Evolutionary conservation across 2,113 vertebrate genomes (phyloP).

Genomic region (Prionailurus viverrinus): DNA sequence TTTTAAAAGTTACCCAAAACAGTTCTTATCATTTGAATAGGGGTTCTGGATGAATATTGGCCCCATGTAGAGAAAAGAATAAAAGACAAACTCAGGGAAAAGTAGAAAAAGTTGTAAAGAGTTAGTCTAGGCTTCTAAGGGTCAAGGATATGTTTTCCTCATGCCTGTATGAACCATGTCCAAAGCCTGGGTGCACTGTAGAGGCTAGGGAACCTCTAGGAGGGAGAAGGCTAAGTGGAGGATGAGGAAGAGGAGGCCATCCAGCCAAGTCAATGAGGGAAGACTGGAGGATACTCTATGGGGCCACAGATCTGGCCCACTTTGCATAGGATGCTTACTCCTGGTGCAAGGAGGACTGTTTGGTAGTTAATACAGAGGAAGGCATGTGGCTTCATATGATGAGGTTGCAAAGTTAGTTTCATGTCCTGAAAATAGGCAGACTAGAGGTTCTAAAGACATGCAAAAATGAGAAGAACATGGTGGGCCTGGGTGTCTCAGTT

Average conservation of each 20-base stretch:
- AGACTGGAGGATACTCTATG: not conserved
- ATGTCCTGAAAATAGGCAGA: not conserved
- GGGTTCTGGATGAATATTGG: not conserved
- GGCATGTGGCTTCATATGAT: not conserved
- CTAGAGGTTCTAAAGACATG: not conserved
- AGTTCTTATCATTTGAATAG: not conserved
- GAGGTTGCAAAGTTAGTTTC: not conserved
- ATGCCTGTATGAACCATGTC: not conserved
- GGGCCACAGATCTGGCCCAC: not conserved
- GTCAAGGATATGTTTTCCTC: not conserved
- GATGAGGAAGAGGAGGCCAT: not conserved
- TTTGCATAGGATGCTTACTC: not conserved
- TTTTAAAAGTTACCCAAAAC: not conserved
- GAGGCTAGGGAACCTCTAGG: not conserved
- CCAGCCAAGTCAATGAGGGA: not conserved
- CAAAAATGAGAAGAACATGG: not conserved
- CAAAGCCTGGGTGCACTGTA: not conserved
- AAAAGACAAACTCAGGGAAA: not conserved
- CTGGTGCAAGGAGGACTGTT: not conserved
- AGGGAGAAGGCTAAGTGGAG: not conserved
- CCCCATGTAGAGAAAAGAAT: not conserved
- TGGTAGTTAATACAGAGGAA: not conserved
- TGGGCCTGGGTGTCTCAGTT: too few species aligned
- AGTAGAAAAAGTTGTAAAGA: not conserved
- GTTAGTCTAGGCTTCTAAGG: not conserved